Evolutionary conservation across 2,113 vertebrate species (phyloP).

Genomic region (Clarias macrocephalus): DNA sequence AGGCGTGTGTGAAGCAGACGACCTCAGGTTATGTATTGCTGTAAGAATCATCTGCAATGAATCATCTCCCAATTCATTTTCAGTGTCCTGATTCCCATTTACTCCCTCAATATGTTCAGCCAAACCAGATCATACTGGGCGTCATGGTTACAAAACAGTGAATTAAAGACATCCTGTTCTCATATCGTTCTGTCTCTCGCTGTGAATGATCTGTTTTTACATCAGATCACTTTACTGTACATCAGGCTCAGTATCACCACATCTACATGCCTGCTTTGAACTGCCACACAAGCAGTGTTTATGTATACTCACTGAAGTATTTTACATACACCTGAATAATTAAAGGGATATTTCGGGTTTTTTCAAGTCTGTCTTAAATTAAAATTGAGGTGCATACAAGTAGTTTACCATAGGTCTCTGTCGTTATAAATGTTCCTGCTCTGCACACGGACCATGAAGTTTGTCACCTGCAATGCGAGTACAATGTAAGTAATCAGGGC

Average conservation of each 20-base stretch:
- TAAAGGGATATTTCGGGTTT: neutral
- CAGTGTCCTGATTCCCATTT: conserved; percentile 32
- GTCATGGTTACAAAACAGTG: conserved; percentile 8
- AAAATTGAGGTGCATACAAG: too few species aligned
- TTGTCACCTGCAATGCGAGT: too few species aligned
- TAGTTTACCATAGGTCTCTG: too few species aligned
- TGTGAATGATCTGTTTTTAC: neutral
- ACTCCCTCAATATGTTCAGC: neutral
- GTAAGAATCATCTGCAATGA: conserved; percentile 8
- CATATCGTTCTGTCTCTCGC: neutral
- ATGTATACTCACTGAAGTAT: neutral
- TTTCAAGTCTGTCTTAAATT: too few species aligned
- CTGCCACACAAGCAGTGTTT: neutral
- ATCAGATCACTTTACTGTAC: neutral
- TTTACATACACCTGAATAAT: neutral
- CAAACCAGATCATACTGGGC: conserved; percentile 14
- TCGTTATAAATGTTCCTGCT: too few species aligned
- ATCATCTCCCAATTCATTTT: conserved; percentile 35
- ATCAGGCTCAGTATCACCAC: neutral
- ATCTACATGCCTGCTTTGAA: neutral
- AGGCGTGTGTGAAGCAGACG: neutral
- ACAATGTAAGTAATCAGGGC: too few species aligned
- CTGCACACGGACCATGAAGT: too few species aligned
- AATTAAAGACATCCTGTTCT: conserved; percentile 6
- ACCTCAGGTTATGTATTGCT: conserved; percentile 21